phyloP scores from a whole-genome alignment of 2,113 vertebrate genomes.

The Ophiodon elongatus region DNA sequence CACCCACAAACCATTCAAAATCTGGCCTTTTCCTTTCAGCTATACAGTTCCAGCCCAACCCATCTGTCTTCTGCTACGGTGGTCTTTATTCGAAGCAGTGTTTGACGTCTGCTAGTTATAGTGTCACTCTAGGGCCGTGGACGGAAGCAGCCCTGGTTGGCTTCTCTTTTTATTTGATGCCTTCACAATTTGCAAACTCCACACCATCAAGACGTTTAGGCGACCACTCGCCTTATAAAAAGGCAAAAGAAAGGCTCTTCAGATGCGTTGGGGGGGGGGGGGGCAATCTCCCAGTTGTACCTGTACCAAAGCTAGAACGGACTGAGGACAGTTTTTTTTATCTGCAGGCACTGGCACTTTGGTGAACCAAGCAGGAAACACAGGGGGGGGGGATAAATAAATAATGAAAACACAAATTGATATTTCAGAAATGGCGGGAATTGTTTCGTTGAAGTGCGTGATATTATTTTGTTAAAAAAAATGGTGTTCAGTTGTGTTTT shows the following conservation, averaged over 20 bases:
- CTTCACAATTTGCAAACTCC: constrained; percentile 30
- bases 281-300: not conserved
- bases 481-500: constrained; percentile 30
- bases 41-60: constrained; percentile 34
- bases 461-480: constrained; percentile 36
- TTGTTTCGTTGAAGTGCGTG: not conserved
- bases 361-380: constrained; percentile 3
- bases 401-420: constrained; percentile 12
- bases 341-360: constrained; percentile 27
- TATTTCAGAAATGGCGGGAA: constrained; percentile 4
- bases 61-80: constrained; percentile 34
- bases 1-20: constrained; percentile 49
- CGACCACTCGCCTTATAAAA: not conserved
- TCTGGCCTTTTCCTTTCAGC: constrained; percentile 28
- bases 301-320: constrained; percentile 21
- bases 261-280: not conserved
- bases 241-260: constrained; percentile 12
- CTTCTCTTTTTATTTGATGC: constrained; percentile 15
- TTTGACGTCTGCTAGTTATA: constrained; percentile 49
- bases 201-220: constrained; percentile 6
- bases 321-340: constrained; percentile 30
- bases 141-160: constrained; percentile 33
- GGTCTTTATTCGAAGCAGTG: constrained; percentile 39
- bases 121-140: constrained; percentile 43
- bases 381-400: constrained; percentile 10